Percentiles rank a stretch among this genome's conserved stretches.
These are phyloP conservation scores for Arctia plantaginis DNA, from an alignment of 2,888 invertebrate genomes.

Conservation along the genomic window DNA sequence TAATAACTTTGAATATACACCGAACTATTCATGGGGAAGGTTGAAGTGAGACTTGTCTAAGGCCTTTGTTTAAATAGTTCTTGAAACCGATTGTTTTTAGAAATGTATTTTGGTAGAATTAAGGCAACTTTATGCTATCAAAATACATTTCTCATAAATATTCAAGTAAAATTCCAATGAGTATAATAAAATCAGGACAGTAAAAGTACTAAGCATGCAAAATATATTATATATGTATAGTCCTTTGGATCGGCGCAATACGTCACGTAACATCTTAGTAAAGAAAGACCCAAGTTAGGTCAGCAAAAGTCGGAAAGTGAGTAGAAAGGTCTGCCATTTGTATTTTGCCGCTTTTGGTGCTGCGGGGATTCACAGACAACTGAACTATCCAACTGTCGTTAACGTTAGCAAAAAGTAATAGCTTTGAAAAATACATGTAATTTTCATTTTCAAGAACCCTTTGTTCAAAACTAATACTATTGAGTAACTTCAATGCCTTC, in stretches of 20 bases:
- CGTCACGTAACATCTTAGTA: no score
- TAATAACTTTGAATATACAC: conserved; percentile 47
- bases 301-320: no score
- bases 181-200: no score
- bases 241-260: not conserved
- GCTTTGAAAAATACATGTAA: no score
- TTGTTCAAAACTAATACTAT: no score
- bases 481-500: not conserved
- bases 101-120: not conserved
- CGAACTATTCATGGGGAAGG: conserved; percentile 19
- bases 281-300: not conserved
- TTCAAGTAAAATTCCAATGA: no score
- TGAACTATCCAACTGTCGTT: not conserved
- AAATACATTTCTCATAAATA: not conserved
- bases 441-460: no score
- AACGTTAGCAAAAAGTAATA: not conserved
- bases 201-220: no score
- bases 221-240: not conserved
- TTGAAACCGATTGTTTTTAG: not conserved
- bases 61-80: conserved; percentile 15
- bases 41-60: conserved; percentile 48
- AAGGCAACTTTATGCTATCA: not conserved
- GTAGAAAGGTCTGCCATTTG: not conserved
- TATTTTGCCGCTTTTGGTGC: not conserved
- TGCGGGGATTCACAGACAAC: not conserved